These are phyloP conservation scores for Chitala chitala DNA, from an alignment of 2,113 vertebrate species.

Conservation along the genomic window DNA sequence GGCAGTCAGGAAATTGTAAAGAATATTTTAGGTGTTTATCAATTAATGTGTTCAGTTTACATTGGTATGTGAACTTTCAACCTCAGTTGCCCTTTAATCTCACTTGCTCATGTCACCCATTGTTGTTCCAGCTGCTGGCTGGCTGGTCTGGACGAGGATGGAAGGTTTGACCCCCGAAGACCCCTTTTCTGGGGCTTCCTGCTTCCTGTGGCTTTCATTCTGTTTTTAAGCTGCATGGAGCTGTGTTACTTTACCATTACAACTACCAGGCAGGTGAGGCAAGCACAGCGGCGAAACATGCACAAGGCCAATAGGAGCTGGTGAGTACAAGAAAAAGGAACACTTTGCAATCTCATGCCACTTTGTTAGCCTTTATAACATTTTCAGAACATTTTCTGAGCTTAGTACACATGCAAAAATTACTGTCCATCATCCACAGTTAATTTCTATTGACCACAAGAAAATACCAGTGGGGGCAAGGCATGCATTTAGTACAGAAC, in stretches of 20 bases:
- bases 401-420: no score
- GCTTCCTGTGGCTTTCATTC: constrained; percentile 48
- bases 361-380: no score
- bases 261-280: constrained; percentile 39
- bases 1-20: no score
- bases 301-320: neutral
- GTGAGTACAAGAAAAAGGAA: neutral
- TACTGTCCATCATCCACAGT: no score
- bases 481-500: neutral
- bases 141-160: constrained; percentile 34
- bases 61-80: no score
- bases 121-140: constrained; percentile 61
- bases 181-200: constrained; percentile 58
- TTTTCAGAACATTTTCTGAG: no score
- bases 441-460: no score
- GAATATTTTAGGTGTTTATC: no score
- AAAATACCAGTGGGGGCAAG: no score
- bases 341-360: neutral
- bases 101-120: neutral
- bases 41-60: no score
- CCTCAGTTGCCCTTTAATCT: neutral
- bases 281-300: neutral
- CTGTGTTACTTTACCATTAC: constrained; percentile 44
- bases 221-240: constrained; percentile 48
- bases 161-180: constrained; percentile 38